Evolutionary conservation across 2,797 vertebrate genomes (phyloP).

Genomic region (Pyrocephalus nanus): DNA sequence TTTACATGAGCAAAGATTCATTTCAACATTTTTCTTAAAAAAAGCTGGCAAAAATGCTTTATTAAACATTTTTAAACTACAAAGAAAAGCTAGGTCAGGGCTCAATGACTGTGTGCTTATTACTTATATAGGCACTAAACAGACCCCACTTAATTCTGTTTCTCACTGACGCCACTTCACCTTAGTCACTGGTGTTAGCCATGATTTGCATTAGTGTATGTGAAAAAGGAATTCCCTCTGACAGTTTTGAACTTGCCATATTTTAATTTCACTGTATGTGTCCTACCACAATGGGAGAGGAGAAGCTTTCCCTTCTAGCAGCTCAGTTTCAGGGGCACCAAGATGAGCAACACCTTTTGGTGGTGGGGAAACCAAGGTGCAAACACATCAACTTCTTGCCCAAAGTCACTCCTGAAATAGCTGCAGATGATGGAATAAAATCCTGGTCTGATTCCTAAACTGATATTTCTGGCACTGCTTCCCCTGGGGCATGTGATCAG

Average conservation of each 20-base stretch:
- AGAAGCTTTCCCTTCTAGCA: not conserved
- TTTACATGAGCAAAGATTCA: conserved; percentile 10
- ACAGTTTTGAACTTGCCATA: conserved; percentile 46
- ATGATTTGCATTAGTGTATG: conserved; percentile 1
- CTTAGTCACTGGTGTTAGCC: conserved; percentile 28
- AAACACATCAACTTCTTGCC: not conserved
- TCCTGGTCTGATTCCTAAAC: not conserved
- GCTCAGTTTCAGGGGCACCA: not conserved
- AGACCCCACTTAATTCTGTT: conserved; percentile 21
- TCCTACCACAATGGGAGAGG: not conserved
- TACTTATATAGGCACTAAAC: not conserved
- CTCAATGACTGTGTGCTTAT: not conserved
- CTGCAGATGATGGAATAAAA: not conserved
- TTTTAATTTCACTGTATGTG: conserved; percentile 14
- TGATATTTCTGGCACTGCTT: not conserved
- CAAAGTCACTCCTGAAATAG: not conserved
- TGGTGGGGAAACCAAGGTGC: not conserved
- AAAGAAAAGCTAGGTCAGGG: not conserved
- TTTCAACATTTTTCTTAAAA: conserved; percentile 11
- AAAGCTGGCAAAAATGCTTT: not conserved
- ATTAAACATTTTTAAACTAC: conserved; percentile 13
- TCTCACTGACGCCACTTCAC: conserved; percentile 44
- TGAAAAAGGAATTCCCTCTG: conserved; percentile 26
- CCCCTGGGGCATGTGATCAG: not conserved
- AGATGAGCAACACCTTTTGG: not conserved